A percentile compares a stretch with the other conserved stretches of the same genome.
phyloP scores from a whole-genome alignment of 2,113 vertebrate genomes.

The Osmerus mordax region DNA sequence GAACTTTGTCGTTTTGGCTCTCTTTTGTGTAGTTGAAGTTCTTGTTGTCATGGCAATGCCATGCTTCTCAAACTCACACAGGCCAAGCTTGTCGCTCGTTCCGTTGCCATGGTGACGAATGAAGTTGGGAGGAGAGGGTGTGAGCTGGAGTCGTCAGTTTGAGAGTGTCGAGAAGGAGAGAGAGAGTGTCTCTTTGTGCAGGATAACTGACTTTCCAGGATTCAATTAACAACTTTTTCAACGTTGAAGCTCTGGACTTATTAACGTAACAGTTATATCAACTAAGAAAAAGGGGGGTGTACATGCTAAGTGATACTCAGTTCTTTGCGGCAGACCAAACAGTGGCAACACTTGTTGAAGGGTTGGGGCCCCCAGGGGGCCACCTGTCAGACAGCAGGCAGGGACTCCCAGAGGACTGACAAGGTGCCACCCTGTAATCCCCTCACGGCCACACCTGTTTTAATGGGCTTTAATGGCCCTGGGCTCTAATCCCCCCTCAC shows the following conservation, averaged over 20 bases:
- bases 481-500: conserved; percentile 17
- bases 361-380: background rate
- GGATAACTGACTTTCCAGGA: too few relatives aligned
- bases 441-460: background rate
- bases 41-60: conserved; percentile 38
- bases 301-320: background rate
- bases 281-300: too few relatives aligned
- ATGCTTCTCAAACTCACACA: conserved; percentile 8
- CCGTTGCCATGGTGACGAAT: conserved; percentile 26
- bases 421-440: background rate
- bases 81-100: background rate
- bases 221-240: too few relatives aligned
- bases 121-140: background rate
- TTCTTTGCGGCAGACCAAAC: background rate
- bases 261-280: too few relatives aligned
- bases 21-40: background rate
- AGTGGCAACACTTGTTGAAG: too few relatives aligned
- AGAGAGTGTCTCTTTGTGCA: background rate
- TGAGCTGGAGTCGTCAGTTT: background rate
- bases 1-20: background rate
- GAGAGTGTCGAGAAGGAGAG: background rate
- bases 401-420: background rate
- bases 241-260: too few relatives aligned
- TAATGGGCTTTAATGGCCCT: conserved; percentile 19
- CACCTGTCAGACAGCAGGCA: background rate